phyloP scores from a whole-genome alignment of 2,797 vertebrate genomes.

The Fringilla coelebs region DNA sequence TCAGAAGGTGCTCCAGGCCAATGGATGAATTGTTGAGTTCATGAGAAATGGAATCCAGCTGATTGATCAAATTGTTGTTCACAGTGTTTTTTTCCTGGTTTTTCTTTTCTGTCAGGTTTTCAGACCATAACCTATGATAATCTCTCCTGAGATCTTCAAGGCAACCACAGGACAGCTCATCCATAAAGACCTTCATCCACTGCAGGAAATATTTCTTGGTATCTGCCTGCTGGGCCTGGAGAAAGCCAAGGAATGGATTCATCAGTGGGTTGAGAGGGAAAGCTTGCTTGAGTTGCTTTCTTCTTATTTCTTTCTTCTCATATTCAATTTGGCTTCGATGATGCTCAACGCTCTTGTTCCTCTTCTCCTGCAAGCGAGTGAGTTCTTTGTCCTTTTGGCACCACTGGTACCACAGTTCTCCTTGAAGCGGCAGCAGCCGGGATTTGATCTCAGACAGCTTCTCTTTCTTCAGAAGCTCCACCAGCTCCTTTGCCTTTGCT shows the following conservation, averaged over 20 bases:
- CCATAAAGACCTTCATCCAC: slow-evolving; percentile 70
- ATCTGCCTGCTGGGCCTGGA: background rate
- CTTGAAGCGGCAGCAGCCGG: slow-evolving; percentile 75
- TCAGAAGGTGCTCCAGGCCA: slow-evolving; percentile 76
- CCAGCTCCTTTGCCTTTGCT: slow-evolving; percentile 26
- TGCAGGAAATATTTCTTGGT: slow-evolving; percentile 74
- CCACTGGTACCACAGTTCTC: slow-evolving; percentile 76
- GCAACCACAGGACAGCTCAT: slow-evolving; percentile 11
- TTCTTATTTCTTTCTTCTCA: slow-evolving; percentile 24
- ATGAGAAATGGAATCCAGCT: slow-evolving; percentile 41
- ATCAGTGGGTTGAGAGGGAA: slow-evolving; percentile 64
- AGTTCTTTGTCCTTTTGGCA: slow-evolving; percentile 76
- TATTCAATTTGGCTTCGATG: slow-evolving; percentile 60
- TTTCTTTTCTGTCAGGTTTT: background rate
- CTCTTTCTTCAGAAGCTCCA: slow-evolving; percentile 7
- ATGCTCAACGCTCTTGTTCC: slow-evolving; percentile 69
- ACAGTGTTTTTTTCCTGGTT: background rate
- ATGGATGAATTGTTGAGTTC: slow-evolving; percentile 62
- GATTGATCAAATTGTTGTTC: too few species aligned
- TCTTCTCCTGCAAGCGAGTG: slow-evolving; percentile 61
- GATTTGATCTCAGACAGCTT: slow-evolving; percentile 67
- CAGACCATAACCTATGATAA: slow-evolving; percentile 57
- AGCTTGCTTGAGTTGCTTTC: background rate
- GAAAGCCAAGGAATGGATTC: slow-evolving; percentile 39
- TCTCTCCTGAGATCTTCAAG: slow-evolving; percentile 29